phyloP scores from a whole-genome alignment of 2,888 invertebrate species.

The Amblyteles armatorius region DNA sequence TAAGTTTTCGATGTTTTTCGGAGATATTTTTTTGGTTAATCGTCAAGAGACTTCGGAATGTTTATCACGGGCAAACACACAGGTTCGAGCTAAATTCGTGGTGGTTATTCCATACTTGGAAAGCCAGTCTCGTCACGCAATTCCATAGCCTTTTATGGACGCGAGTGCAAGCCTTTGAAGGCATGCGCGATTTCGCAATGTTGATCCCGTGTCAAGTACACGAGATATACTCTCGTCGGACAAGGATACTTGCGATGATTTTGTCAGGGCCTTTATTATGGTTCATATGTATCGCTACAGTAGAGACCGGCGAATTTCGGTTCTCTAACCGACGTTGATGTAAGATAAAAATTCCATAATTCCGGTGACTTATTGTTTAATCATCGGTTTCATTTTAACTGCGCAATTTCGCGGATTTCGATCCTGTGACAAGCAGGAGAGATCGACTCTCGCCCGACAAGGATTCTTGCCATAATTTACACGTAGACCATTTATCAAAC shows the following conservation, averaged over 20 bases:
- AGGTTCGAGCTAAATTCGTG: conserved; percentile 27
- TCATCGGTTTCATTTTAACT: no score
- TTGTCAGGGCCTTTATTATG: background rate
- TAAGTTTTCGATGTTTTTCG: background rate
- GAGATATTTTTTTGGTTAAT: conserved; percentile 1
- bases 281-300: background rate
- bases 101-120: conserved; percentile 51
- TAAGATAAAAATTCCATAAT: background rate
- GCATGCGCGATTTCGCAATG: conserved; percentile 58
- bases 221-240: conserved; percentile 9
- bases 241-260: conserved; percentile 12
- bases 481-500: background rate
- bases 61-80: background rate
- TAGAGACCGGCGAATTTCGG: background rate
- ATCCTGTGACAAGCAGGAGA: conserved; percentile 38
- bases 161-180: conserved; percentile 12
- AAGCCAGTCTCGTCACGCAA: conserved; percentile 49
- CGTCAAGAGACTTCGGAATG: background rate
- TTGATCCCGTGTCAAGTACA: conserved; percentile 53
- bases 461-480: conserved; percentile 6
- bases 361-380: background rate
- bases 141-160: conserved; percentile 68
- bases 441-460: background rate
- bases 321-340: background rate
- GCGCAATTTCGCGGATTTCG: conserved; percentile 56